These are phyloP conservation scores for Beris morrisii DNA, from an alignment of 2,888 invertebrate genomes.

Conservation along the genomic window DNA sequence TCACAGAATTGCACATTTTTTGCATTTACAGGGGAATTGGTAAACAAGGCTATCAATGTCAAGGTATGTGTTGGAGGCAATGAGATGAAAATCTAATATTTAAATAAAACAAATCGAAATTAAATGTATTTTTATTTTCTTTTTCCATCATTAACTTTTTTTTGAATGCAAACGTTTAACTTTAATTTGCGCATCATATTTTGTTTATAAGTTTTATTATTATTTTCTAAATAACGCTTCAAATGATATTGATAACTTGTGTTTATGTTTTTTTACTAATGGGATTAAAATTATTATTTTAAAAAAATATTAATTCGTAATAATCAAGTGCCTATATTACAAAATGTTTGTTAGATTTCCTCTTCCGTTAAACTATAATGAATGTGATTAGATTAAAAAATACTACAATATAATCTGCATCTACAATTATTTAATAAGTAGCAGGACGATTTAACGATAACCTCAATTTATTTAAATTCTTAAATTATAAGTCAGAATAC, in stretches of 20 bases:
- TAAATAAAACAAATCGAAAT: slow-evolving; percentile 11
- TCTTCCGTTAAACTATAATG: too few species aligned
- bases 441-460: too few species aligned
- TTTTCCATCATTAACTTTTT: slow-evolving; percentile 25
- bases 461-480: too few species aligned
- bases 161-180: slow-evolving; percentile 9
- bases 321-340: slow-evolving; percentile 29
- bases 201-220: slow-evolving; percentile 32
- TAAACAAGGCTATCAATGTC: slow-evolving; percentile 97
- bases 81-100: slow-evolving; percentile 10
- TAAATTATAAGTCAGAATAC: too few species aligned
- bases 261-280: slow-evolving; percentile 28
- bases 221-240: slow-evolving; percentile 23
- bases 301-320: too few species aligned
- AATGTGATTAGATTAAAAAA: too few species aligned
- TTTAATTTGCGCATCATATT: slow-evolving; percentile 17
- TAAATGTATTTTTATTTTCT: slow-evolving; percentile 12
- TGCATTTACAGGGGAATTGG: slow-evolving; percentile 87
- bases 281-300: too few species aligned
- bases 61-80: slow-evolving; percentile 67
- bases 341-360: not conserved
- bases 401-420: too few species aligned
- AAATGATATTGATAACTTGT: slow-evolving; percentile 35
- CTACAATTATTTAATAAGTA: too few species aligned
- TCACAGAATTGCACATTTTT: slow-evolving; percentile 57